These are phyloP conservation scores for Trachythela sp. DNA, from an alignment of 64 coral and sea anemone genomes.

Conservation along the genomic window DNA sequence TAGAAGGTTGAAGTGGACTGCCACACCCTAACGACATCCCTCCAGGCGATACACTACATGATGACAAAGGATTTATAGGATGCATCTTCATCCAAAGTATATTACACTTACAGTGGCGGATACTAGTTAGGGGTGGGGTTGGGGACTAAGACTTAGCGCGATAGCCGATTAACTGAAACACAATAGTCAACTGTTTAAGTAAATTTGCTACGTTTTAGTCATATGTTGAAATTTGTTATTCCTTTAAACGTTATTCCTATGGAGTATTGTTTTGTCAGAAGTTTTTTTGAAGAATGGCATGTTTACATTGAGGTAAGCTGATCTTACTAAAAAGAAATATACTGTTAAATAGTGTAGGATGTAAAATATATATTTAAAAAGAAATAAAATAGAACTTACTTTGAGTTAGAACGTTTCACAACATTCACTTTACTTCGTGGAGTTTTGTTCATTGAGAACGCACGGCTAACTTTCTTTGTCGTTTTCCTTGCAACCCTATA, in stretches of 20 bases:
- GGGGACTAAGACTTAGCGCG: too few species aligned
- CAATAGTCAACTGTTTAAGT: too few species aligned
- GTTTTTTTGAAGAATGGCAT: too few species aligned
- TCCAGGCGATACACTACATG: not conserved
- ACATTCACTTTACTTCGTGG: constrained; percentile 61
- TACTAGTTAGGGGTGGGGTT: not conserved
- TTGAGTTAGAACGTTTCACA: constrained; percentile 74
- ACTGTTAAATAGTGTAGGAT: too few species aligned
- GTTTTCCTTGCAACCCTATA: constrained; percentile 83
- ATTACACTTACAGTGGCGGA: not conserved
- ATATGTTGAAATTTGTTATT: too few species aligned
- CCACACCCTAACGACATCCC: not conserved
- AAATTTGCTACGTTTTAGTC: too few species aligned
- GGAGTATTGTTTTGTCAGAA: too few species aligned
- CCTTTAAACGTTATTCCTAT: too few species aligned
- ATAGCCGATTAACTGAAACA: too few species aligned
- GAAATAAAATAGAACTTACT: constrained; percentile 43
- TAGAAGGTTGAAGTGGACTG: not conserved
- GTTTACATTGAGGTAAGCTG: too few species aligned
- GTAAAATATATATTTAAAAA: not conserved
- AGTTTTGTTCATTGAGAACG: constrained; percentile 89
- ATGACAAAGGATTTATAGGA: not conserved
- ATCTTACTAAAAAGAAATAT: too few species aligned
- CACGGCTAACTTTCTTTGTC: constrained; percentile 80
- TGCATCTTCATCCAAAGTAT: not conserved